Evolutionary conservation across 2,888 invertebrate genomes (phyloP).

Genomic region (Caenorhabditis sinica): DNA sequence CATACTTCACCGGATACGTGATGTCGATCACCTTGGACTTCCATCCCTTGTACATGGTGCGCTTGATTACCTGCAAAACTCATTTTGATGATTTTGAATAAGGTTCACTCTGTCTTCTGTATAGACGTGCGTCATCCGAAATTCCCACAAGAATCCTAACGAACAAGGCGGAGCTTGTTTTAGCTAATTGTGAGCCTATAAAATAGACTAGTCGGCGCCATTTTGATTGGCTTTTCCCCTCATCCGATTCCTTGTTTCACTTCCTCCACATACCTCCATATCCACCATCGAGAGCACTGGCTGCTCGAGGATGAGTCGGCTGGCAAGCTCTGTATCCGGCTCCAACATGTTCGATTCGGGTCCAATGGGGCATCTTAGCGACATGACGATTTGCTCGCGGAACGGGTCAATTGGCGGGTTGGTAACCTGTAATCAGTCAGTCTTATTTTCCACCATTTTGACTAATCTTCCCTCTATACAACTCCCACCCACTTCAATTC

Average conservation of each 20-base stretch:
- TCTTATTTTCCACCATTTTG: background rate
- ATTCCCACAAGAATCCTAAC: slow-evolving; percentile 45
- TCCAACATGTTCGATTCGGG: slow-evolving; percentile 92
- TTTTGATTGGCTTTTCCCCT: background rate
- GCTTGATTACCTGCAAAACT: slow-evolving; percentile 86
- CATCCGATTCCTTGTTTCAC: background rate
- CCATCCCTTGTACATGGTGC: slow-evolving; percentile 92
- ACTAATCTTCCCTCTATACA: background rate
- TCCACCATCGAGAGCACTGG: slow-evolving; percentile 95
- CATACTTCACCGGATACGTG: slow-evolving; percentile 90
- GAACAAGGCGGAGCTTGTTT: slow-evolving; percentile 19
- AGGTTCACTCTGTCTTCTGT: background rate
- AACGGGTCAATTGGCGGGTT: slow-evolving; percentile 99
- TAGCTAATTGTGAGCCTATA: slow-evolving; percentile 49
- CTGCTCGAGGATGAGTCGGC: slow-evolving; percentile 94
- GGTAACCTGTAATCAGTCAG: slow-evolving; percentile 86
- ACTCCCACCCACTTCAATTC: background rate
- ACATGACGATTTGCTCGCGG: slow-evolving; percentile 99
- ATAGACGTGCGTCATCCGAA: slow-evolving; percentile 39
- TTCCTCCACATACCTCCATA: slow-evolving; percentile 87
- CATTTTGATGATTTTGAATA: background rate
- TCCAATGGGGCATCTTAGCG: slow-evolving; percentile 96
- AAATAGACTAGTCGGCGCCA: slow-evolving; percentile 20
- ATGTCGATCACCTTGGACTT: slow-evolving; percentile 91
- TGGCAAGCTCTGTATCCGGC: slow-evolving; percentile 90